These are phyloP conservation scores for Ptychodera flava DNA, from an alignment of 35 echinoderm and acorn worm species.

Conservation along the genomic window DNA sequence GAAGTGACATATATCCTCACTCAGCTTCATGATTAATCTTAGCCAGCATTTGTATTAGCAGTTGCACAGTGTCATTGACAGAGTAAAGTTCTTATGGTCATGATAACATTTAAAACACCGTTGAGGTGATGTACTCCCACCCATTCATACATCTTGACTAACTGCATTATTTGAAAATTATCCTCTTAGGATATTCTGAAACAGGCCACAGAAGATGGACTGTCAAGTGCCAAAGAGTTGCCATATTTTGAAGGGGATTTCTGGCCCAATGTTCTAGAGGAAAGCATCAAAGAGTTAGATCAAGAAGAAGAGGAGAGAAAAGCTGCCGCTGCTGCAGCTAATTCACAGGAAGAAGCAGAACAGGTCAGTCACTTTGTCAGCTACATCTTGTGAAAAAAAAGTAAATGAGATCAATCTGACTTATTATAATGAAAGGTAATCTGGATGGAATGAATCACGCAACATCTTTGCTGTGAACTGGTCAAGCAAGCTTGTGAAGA, in stretches of 20 bases:
- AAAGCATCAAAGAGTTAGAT: constrained; percentile 99
- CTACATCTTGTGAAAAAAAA: not conserved
- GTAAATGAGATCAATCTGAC: too few species aligned
- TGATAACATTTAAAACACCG: not conserved
- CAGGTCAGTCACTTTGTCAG: not conserved
- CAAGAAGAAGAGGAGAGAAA: constrained; percentile 97
- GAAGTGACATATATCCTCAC: too few species aligned
- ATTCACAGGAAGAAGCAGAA: constrained; percentile 2
- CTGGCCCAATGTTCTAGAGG: constrained; percentile 97
- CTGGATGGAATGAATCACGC: too few species aligned
- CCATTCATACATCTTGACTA: not conserved
- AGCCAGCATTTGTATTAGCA: too few species aligned
- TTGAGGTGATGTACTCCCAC: not conserved
- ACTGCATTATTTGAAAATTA: too few species aligned
- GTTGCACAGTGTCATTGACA: too few species aligned
- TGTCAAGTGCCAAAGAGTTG: constrained; percentile 86
- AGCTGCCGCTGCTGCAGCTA: constrained; percentile 78
- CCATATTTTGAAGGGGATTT: constrained; percentile 99
- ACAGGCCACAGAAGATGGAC: constrained; percentile 78
- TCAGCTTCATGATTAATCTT: too few species aligned
- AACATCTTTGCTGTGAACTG: too few species aligned
- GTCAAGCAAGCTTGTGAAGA: too few species aligned
- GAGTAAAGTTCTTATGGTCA: too few species aligned
- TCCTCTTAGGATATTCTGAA: constrained; percentile 98
- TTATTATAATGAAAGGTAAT: too few species aligned